Percentiles rank a stretch among this genome's conserved stretches.
Conservation (phyloP, 2,113 vertebrate genomes). For the Cyanocitta stelleri region DNA sequence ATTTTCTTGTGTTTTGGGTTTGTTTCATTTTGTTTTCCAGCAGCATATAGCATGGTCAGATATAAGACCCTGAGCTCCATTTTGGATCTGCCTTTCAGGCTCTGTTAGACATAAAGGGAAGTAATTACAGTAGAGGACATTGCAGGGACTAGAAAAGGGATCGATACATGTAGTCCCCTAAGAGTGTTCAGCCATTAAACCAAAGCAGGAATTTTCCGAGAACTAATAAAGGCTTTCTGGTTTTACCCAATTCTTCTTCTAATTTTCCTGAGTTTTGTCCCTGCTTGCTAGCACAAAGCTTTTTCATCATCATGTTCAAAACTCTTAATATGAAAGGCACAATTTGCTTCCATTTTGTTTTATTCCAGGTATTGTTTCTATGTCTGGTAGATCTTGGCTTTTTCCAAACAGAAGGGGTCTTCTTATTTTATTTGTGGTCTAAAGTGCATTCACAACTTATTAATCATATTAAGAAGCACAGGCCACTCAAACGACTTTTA, state of each 20-base stretch:
- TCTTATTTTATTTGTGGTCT: neutral
- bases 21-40: neutral
- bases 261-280: neutral
- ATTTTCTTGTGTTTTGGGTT: neutral
- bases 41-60: neutral
- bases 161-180: neutral
- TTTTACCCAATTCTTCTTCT: neutral
- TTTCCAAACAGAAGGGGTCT: neutral
- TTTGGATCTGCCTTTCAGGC: constrained; percentile 23
- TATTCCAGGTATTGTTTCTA: neutral
- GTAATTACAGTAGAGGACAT: constrained; percentile 42
- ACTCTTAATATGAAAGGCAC: neutral
- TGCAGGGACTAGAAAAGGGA: neutral
- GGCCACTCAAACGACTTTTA: neutral
- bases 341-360: neutral
- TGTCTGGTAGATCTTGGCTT: neutral
- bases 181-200: constrained; percentile 10
- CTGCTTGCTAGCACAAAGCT: neutral
- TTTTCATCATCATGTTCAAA: neutral
- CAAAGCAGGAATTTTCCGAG: neutral
- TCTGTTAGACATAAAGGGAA: neutral
- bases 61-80: neutral
- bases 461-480: neutral
- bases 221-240: neutral
- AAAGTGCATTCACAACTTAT: neutral